Percentiles rank a stretch among this genome's conserved stretches.
phyloP scores from a whole-genome alignment of 2,113 vertebrate genomes.

The Aptenodytes forsteri region DNA sequence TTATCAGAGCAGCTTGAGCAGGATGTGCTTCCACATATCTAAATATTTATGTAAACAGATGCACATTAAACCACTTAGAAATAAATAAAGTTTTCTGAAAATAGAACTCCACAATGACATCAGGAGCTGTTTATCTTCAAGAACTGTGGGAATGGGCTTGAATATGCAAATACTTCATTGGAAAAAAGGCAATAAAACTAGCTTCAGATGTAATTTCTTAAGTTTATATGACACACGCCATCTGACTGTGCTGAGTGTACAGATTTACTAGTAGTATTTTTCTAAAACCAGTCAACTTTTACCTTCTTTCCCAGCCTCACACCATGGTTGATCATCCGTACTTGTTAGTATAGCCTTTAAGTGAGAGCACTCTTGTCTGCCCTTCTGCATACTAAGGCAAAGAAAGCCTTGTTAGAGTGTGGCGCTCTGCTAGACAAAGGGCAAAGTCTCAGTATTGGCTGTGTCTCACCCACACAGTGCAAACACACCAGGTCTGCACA shows the following conservation, averaged over 20 bases:
- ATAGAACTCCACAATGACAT: conserved; percentile 63
- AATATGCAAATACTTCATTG: conserved; percentile 52
- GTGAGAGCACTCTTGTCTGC: background rate
- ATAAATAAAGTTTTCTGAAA: conserved; percentile 67
- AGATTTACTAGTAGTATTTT: background rate
- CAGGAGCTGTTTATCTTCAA: conserved; percentile 60
- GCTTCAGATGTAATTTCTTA: conserved; percentile 30
- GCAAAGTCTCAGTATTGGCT: background rate
- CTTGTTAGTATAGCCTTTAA: background rate
- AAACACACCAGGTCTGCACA: accelerated
- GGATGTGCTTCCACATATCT: conserved; percentile 56
- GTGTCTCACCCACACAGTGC: background rate
- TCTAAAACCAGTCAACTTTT: background rate
- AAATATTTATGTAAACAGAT: conserved; percentile 72
- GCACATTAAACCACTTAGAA: conserved; percentile 61
- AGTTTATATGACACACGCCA: background rate
- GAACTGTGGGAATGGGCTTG: conserved; percentile 45
- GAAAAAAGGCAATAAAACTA: conserved; percentile 6
- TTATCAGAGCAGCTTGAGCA: conserved; percentile 52
- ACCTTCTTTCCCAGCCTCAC: background rate
- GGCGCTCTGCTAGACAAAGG: background rate
- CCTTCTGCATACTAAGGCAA: background rate
- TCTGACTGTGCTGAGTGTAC: background rate
- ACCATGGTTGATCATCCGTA: background rate
- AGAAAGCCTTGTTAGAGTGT: background rate